Evolutionary conservation across 1,140 invertebrate genomes (phyloP), one percentile per base, ranked within the genome.

Genomic region (Zaprionus lachaisei): DNA sequence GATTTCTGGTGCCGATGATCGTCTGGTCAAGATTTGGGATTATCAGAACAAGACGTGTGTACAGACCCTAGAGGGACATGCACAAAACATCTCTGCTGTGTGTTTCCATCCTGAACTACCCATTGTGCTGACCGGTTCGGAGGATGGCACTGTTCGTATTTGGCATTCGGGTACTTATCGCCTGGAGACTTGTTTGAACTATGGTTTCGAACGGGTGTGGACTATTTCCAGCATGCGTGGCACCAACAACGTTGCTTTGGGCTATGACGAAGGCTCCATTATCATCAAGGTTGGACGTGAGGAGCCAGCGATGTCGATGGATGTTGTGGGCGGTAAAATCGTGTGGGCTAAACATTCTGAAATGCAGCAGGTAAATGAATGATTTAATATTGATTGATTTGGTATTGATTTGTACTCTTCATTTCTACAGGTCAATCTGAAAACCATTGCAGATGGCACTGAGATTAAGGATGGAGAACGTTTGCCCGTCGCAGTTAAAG

Each of bases 11-110:
- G 99, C 99, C 55, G 99, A 99, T 93, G 99, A 99, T 93, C 95
- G 97, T 51, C 94, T 98, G 1, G 98, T 99, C 0, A 99, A 99
- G 94, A 99, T 99, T 78, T 99, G 99, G 99, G 99, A 99, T 93
- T 99, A 99, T 93, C 97, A 99, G 93, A 99, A 99, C 93, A 99
- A 99, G 94, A 99, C 98, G 0, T 99, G 99, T 93, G 99, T 99
- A 1, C 99, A 99, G 92, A 99, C 99, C 0, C 93, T 99, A 22
- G 98, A 99, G 93, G 99, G 96, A 9, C 99, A 99, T 94, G 96
- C 97, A 0, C 97, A 99, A 85, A 99, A 99, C 93, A 98, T 99
- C 60, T 97, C 98, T 0, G 95, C 95, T 51, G 97, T 98, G 1
- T 97, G 95, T 69, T 99, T 99, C 94, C 99, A 99, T 94, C 99